A percentile compares a stretch with the other conserved stretches of the same genome.
These are phyloP conservation scores for Catocala sponsa DNA, from an alignment of 2,888 invertebrate species.

Conservation along the genomic window DNA sequence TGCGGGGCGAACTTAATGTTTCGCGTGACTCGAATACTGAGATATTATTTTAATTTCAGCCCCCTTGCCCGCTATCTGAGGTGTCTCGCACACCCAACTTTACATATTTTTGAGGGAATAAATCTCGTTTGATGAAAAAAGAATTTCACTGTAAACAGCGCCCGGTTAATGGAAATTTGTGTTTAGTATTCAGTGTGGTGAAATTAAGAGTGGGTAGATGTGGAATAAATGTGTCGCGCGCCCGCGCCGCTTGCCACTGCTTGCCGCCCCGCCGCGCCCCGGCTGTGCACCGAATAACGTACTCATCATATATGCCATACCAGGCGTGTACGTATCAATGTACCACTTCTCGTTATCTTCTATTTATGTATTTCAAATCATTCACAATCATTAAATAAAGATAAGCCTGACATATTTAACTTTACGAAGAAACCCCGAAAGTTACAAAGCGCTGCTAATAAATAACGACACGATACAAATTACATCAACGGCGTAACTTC, in stretches of 20 bases:
- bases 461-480: conserved; percentile 45
- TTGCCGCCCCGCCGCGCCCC: conserved; percentile 11
- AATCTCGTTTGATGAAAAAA: conserved; percentile 85
- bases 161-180: conserved; percentile 78
- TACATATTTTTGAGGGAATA: conserved; percentile 84
- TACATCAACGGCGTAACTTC: conserved; percentile 35
- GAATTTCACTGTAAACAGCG: conserved; percentile 80
- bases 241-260: conserved; percentile 24
- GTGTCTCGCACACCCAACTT: conserved; percentile 74
- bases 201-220: conserved; percentile 59
- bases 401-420: conserved; percentile 16
- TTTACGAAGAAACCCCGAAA: conserved; percentile 18
- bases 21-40: conserved; percentile 86
- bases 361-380: not conserved
- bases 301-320: not conserved
- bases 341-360: not conserved
- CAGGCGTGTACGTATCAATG: conserved; percentile 13
- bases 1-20: conserved; percentile 84
- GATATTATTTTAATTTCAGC: conserved; percentile 85
- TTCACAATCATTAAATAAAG: conserved; percentile 10
- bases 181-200: conserved; percentile 74
- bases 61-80: conserved; percentile 69
- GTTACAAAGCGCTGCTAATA: conserved; percentile 25
- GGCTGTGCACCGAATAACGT: conserved; percentile 35
- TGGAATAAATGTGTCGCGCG: conserved; percentile 31